Base-by-base conservation (phyloP, 2,797 vertebrate species). In the Forpus xanthops region DNA sequence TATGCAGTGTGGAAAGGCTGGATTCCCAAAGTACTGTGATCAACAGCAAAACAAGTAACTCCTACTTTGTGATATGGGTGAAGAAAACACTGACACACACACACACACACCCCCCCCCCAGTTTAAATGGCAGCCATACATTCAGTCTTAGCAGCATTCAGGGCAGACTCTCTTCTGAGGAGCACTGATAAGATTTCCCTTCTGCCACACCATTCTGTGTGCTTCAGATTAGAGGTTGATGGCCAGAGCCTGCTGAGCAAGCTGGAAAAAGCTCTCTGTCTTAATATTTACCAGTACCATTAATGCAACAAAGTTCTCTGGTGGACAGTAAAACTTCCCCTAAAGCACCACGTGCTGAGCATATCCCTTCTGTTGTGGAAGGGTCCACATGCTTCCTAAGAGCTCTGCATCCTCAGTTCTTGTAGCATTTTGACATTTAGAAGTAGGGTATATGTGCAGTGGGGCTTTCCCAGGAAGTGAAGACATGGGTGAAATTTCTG, bases 271-370 rank as follows among this genome's bases (percentile, higher is more conserved):
- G 24, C 79, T 82, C 10, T 42, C 31, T 47, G 7, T 31, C 42
- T 56, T 33, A n/a, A 12, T 56, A 5, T 44, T 83, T 80, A 61
- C 45, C 68, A 74, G 19, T 53, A 15, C 2, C 33, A 9, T 37
- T 50, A 5, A 50, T 14, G 5, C 42, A 47, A 2, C 7, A 14
- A n/a, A 17, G 7, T 30, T 78, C 35, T 44, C 56, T 78, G 70
- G 8, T 3, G 3, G 37, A 3, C 35, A 23, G 0, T 33, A 31
- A 10, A 53, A 24, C 15, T 16, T 52, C 18, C n/a, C 33, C 30
- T 53, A 1, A 17, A 39, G 49, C 55, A 10, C 55, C n/a, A 19
- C 19, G 17, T 1, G 1, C 33, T 30, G 31, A 33, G 42, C 11
- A 1, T 13, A 8, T 44, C 62, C 31, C 17, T 62, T 23, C 31